phyloP scores from a whole-genome alignment of 1,140 invertebrate genomes.

The Trigoniulus corallinus region DNA sequence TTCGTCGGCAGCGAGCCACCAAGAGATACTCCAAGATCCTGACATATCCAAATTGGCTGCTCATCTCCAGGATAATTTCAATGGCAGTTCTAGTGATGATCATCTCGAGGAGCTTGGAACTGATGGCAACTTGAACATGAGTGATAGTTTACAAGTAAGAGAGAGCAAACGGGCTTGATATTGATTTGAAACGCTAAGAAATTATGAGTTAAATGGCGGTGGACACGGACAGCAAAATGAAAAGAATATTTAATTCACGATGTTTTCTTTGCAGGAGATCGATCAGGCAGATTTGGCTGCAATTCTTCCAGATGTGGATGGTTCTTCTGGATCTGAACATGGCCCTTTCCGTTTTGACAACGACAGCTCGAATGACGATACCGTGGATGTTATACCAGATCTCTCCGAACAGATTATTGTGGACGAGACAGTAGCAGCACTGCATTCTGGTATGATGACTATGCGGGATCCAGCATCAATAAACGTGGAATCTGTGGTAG shows the following conservation, averaged over 20 bases:
- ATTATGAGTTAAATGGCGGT: too few species aligned
- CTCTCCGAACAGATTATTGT: conserved; percentile 6
- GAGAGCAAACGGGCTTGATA: too few species aligned
- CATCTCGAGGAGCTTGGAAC: background rate
- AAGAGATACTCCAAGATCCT: conserved; percentile 11
- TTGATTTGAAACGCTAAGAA: conserved; percentile 11
- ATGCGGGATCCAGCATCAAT: background rate
- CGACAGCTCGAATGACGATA: conserved; percentile 6
- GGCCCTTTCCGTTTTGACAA: conserved; percentile 7
- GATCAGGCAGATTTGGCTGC: conserved; percentile 48
- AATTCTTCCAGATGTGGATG: conserved; percentile 37
- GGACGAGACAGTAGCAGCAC: conserved; percentile 1
- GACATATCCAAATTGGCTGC: conserved; percentile 12
- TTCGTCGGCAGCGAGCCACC: too few species aligned
- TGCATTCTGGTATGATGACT: conserved; percentile 6
- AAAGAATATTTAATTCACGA: too few species aligned
- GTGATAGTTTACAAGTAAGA: conserved; percentile 11
- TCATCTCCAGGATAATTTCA: conserved; percentile 8
- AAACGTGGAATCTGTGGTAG: background rate
- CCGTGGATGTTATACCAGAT: conserved; percentile 6
- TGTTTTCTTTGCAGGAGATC: conserved; percentile 30
- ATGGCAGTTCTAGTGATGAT: background rate
- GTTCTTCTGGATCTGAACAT: conserved; percentile 7
- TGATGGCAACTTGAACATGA: conserved; percentile 4
- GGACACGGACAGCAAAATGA: too few species aligned